phyloP scores from a whole-genome alignment of 2,113 vertebrate genomes.

The Lathamus discolor region DNA sequence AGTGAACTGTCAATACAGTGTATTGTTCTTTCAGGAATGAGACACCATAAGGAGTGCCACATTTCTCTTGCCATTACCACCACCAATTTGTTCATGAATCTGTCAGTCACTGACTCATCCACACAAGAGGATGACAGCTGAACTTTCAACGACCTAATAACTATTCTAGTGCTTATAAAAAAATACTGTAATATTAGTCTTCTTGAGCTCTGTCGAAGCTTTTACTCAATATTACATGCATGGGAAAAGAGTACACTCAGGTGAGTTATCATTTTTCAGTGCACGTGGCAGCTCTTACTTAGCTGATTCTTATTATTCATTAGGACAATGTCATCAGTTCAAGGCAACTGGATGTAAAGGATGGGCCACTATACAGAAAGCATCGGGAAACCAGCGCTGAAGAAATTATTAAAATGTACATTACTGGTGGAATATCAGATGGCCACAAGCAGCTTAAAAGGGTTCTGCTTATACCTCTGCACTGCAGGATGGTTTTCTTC shows the following conservation, averaged over 20 bases:
- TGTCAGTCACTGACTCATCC: background rate
- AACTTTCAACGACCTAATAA: conserved; percentile 27
- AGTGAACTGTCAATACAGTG: background rate
- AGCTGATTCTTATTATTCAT: background rate
- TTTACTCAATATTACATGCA: background rate
- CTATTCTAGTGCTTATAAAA: conserved; percentile 8
- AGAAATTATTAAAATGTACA: background rate
- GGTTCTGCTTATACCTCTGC: background rate
- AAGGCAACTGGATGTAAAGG: background rate
- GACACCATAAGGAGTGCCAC: background rate
- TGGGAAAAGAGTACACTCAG: background rate
- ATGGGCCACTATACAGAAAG: background rate
- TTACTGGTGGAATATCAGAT: background rate
- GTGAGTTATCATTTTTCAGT: background rate
- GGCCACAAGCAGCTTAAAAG: background rate
- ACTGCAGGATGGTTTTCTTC: background rate
- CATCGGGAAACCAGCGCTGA: background rate
- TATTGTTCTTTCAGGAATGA: background rate
- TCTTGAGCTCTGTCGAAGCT: background rate
- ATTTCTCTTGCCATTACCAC: background rate
- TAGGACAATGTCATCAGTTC: background rate
- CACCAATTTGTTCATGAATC: background rate
- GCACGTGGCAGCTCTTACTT: background rate
- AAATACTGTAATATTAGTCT: background rate
- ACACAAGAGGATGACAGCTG: conserved; percentile 25